Base-by-base conservation (phyloP, 2,888 invertebrate species). In the Cremastinae sp. region DNA sequence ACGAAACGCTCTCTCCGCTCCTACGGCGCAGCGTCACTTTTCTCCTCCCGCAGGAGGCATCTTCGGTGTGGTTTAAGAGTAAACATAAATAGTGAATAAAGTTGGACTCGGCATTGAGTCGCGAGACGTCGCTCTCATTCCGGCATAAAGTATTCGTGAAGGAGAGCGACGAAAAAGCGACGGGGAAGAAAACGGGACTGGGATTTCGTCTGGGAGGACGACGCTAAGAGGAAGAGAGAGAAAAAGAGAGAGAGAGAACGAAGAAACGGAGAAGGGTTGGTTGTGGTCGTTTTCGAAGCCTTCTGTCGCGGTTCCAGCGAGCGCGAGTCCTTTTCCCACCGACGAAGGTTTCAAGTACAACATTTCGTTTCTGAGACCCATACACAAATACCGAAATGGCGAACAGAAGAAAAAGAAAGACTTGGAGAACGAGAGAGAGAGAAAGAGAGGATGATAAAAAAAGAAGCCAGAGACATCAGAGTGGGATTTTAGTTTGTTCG, bases 401-500 rank as follows among this genome's bases (percentile, higher is more conserved):
- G 16, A 65, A 45, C 39, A 28, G 14, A 41, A 20, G 53, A 56
- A 56, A 58, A 37, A 47, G 59, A 75, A 65, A 62, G 22, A 45
- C 70, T 79, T 70, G 74, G 78, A 70, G 78, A 74, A 61, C 74
- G 74, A 80, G 73, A 75, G 78, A 79, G 79, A 69, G 77, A 81
- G 75, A 78, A 79, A 56, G 55, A 53, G 53, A 45, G 39, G 62
- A 61, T 62, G 72, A 73, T n/a, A n/a, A 74, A 75, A 72, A 56
- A 64, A n/a, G 58, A 47, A 51, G 66, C 43, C 12, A 58, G 68
- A 59, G 62, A 59, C 70, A 79, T 47, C 68, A 75, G 80, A 77
- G 82, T 28, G 56, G 86, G 87, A 86, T 86, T 87, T 86, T 83
- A 87, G 89, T 88, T 89, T 89, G 86, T 86, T 88, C 87, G 87